A percentile compares a stretch with the other conserved stretches of the same genome.
phyloP scores from a whole-genome alignment of 2,113 vertebrate species.

The Lepus europaeus region DNA sequence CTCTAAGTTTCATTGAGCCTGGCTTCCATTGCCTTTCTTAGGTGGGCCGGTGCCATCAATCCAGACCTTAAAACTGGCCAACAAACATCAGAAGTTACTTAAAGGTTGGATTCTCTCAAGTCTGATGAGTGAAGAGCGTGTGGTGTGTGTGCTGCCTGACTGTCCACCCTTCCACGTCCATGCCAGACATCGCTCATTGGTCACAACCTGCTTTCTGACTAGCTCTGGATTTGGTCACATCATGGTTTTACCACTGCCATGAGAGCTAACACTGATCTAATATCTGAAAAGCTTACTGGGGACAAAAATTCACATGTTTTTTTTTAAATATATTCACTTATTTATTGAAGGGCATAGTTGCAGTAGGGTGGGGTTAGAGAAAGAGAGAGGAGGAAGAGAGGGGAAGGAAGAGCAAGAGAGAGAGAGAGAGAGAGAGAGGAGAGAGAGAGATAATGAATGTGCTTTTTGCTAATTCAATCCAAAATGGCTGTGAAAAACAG shows the following conservation, averaged over 20 bases:
- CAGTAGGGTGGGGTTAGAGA: too few species aligned
- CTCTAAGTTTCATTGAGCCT: background rate
- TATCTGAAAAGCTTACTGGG: background rate
- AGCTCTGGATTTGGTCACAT: background rate
- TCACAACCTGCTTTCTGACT: background rate
- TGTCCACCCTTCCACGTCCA: background rate
- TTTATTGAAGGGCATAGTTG: too few species aligned
- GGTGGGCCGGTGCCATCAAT: background rate
- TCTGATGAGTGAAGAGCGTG: background rate
- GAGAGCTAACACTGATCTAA: background rate
- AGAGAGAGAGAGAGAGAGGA: too few species aligned
- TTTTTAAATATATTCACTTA: background rate
- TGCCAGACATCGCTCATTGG: background rate
- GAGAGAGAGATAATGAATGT: too few species aligned
- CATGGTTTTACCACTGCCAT: background rate
- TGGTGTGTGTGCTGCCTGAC: too few species aligned
- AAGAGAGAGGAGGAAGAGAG: too few species aligned
- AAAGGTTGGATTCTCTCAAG: background rate
- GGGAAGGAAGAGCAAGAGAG: too few species aligned
- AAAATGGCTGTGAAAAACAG: too few species aligned
- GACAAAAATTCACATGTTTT: background rate
- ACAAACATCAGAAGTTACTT: background rate
- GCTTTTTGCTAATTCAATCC: too few species aligned
- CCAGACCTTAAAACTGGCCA: background rate
- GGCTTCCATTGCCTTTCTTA: background rate